These are phyloP conservation scores for Drosophila affinis DNA, from an alignment of 2,888 invertebrate genomes.

Conservation along the genomic window DNA sequence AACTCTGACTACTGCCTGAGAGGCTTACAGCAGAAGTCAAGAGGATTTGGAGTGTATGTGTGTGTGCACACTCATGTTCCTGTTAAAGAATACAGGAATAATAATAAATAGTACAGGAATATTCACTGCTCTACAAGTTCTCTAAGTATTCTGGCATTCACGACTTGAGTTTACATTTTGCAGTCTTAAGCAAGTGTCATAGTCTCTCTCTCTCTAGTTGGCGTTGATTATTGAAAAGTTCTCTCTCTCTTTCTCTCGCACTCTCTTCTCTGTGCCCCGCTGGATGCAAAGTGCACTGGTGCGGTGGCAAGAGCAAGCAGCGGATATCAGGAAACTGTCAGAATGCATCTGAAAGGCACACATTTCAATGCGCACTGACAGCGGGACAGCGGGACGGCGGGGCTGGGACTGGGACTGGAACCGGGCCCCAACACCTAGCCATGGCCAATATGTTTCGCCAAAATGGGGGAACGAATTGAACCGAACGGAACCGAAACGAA, in stretches of 20 bases:
- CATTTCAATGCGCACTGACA: constrained; percentile 44
- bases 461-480: constrained; percentile 28
- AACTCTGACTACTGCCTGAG: background rate
- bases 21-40: no score
- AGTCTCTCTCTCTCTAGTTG: background rate
- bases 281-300: background rate
- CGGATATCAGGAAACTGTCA: constrained; percentile 51
- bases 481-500: constrained; percentile 7
- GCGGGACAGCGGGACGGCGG: constrained; percentile 14
- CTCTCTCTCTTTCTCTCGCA: background rate
- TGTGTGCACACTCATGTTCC: no score
- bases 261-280: background rate
- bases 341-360: constrained; percentile 49
- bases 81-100: background rate
- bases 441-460: constrained; percentile 42
- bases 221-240: background rate
- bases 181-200: background rate
- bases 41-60: background rate
- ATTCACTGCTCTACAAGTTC: no score
- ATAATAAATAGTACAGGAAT: no score
- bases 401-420: background rate
- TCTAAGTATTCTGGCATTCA: no score
- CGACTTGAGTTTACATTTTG: no score
- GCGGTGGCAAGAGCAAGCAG: constrained; percentile 1
- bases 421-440: background rate